These are phyloP conservation scores for Carduelis carduelis DNA, from an alignment of 2,797 vertebrate species.

Conservation along the genomic window DNA sequence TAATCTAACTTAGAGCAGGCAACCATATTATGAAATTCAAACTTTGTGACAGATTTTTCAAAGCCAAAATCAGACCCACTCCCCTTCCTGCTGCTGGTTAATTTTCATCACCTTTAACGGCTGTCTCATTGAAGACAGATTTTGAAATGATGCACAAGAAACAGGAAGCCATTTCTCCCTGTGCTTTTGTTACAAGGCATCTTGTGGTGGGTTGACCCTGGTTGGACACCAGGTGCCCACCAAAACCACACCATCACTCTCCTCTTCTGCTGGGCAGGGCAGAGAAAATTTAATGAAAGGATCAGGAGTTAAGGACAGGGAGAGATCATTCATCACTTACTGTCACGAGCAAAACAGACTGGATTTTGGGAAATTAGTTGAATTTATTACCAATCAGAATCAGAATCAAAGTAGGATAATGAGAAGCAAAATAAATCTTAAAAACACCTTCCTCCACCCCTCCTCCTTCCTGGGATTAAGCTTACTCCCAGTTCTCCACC, in stretches of 20 bases:
- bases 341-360: not conserved
- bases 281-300: not conserved
- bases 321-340: not conserved
- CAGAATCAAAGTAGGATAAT: not conserved
- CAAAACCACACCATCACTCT: accelerated
- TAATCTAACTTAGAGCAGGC: not conserved
- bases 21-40: not conserved
- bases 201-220: not conserved
- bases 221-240: not conserved
- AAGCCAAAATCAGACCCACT: not conserved
- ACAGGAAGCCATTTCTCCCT: not conserved
- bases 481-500: not conserved
- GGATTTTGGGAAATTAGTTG: not conserved
- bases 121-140: not conserved
- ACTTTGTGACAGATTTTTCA: not conserved
- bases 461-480: not conserved
- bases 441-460: not conserved
- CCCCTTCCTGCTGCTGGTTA: not conserved
- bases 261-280: not conserved
- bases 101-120: not conserved
- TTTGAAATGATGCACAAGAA: not conserved
- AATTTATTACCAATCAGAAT: not conserved
- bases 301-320: not conserved
- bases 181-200: not conserved
- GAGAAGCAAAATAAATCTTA: not conserved